Evolutionary conservation across 2,888 invertebrate genomes (phyloP).

Genomic region (Oxyscelio sp.): DNA sequence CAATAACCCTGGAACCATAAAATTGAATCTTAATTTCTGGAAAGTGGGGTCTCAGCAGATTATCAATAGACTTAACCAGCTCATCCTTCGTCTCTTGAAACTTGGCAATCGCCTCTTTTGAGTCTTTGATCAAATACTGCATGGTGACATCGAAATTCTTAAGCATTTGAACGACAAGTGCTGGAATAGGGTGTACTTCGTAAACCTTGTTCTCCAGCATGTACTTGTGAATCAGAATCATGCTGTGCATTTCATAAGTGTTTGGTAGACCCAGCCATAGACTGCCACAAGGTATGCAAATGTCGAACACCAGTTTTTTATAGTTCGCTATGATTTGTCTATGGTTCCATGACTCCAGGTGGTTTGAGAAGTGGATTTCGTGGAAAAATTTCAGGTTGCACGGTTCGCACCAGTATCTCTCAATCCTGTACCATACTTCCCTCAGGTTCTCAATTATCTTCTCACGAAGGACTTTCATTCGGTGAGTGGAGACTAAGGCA

Average conservation of each 20-base stretch:
- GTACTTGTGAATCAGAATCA: conserved; percentile 77
- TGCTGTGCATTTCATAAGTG: conserved; percentile 77
- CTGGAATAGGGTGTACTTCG: conserved; percentile 68
- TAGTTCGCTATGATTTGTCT: conserved; percentile 41
- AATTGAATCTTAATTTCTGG: conserved; percentile 87
- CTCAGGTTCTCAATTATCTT: conserved; percentile 32
- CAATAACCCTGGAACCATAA: conserved; percentile 91
- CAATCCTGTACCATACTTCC: conserved; percentile 78
- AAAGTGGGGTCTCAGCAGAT: conserved; percentile 71
- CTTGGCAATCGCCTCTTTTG: conserved; percentile 57
- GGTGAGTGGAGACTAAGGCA: background rate
- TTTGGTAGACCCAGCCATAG: conserved; percentile 76
- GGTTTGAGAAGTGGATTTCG: conserved; percentile 60
- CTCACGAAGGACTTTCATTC: conserved; percentile 3
- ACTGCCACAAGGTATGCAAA: conserved; percentile 80
- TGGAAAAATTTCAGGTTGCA: conserved; percentile 58
- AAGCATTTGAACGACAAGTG: conserved; percentile 63
- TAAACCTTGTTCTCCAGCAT: conserved; percentile 77
- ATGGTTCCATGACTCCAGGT: conserved; percentile 55
- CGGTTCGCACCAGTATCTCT: conserved; percentile 77
- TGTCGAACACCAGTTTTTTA: conserved; percentile 50
- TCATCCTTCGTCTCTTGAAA: conserved; percentile 63
- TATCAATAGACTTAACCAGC: conserved; percentile 60
- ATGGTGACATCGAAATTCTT: conserved; percentile 65
- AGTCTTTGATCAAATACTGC: conserved; percentile 58